A percentile compares a stretch with the other conserved stretches of the same genome.
Conservation (phyloP, 2,797 vertebrate species). For the Platalea minor region DNA sequence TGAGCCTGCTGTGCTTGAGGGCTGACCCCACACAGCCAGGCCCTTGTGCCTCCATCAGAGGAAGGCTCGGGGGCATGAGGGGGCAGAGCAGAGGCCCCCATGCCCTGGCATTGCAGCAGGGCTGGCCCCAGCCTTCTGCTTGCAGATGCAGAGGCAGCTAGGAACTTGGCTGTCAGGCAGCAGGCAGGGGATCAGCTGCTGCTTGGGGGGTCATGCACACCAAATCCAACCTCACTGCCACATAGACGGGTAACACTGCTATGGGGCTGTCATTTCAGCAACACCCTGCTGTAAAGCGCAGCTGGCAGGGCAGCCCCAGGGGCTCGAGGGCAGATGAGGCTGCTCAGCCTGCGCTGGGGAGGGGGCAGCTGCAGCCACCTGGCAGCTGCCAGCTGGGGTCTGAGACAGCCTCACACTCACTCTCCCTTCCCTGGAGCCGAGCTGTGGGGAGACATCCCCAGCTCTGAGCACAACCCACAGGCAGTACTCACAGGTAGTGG, state of each 20-base stretch:
- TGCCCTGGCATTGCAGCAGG: background rate
- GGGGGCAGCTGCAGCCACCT: background rate
- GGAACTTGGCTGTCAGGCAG: background rate
- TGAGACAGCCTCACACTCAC: background rate
- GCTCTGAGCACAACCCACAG: conserved; percentile 19
- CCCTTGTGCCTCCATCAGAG: background rate
- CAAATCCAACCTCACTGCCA: background rate
- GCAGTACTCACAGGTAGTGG: conserved; percentile 89
- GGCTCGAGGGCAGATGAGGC: background rate
- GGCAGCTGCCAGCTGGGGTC: background rate
- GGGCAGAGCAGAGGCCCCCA: background rate
- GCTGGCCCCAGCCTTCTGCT: background rate
- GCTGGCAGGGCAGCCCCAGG: background rate
- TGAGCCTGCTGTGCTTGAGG: background rate
- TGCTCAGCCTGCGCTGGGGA: background rate
- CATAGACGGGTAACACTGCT: fast-evolving
- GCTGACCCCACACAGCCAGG: background rate
- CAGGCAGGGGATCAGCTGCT: background rate
- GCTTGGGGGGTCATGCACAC: background rate
- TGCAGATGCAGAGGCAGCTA: background rate
- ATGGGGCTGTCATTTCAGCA: background rate
- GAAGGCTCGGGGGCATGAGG: background rate
- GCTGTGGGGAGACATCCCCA: background rate
- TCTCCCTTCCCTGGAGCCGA: conserved; percentile 6
- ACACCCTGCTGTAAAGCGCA: background rate